Percentiles rank a stretch among this genome's conserved stretches.
These are phyloP conservation scores for Cephalotes varians DNA, from an alignment of 2,888 invertebrate genomes.

Conservation along the genomic window DNA sequence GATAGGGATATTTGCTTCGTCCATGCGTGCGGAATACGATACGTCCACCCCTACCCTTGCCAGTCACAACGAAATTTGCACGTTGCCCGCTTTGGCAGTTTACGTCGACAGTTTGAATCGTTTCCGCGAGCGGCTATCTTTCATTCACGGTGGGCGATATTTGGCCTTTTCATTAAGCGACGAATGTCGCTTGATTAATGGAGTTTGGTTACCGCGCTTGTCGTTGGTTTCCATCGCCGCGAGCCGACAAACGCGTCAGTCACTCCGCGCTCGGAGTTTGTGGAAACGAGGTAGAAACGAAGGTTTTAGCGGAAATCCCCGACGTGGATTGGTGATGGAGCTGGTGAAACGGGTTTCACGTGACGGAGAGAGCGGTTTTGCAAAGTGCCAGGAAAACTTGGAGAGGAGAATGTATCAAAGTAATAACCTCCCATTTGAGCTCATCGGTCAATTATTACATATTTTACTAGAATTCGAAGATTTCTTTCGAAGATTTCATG, in stretches of 20 bases:
- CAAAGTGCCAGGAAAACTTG: slow-evolving; percentile 1
- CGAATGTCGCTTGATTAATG: slow-evolving; percentile 75
- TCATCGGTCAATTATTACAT: not conserved
- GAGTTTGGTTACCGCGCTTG: slow-evolving; percentile 73
- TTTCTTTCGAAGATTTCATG: not conserved
- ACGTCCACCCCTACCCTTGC: not conserved
- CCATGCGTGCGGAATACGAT: slow-evolving; percentile 28
- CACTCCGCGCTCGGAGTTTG: slow-evolving; percentile 57
- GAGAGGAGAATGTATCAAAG: not conserved
- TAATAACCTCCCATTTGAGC: not conserved
- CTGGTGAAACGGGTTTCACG: slow-evolving; percentile 52
- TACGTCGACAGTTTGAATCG: slow-evolving; percentile 53
- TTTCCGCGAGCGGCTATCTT: slow-evolving; percentile 50
- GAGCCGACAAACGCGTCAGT: slow-evolving; percentile 68
- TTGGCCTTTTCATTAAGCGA: slow-evolving; percentile 76
- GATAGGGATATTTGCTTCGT: slow-evolving; percentile 10
- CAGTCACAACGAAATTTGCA: slow-evolving; percentile 38
- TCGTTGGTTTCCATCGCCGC: slow-evolving; percentile 70
- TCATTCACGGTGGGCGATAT: slow-evolving; percentile 71
- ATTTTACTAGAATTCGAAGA: not conserved
- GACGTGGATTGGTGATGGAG: slow-evolving; percentile 49
- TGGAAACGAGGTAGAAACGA: slow-evolving; percentile 64
- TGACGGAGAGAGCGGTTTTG: slow-evolving; percentile 19
- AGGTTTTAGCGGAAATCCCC: slow-evolving; percentile 62
- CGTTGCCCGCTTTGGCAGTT: slow-evolving; percentile 49